Percentiles rank a stretch among this genome's conserved stretches.
Evolutionary conservation across 2,113 vertebrate species (phyloP).

Genomic region (Stictonetta naevosa): DNA sequence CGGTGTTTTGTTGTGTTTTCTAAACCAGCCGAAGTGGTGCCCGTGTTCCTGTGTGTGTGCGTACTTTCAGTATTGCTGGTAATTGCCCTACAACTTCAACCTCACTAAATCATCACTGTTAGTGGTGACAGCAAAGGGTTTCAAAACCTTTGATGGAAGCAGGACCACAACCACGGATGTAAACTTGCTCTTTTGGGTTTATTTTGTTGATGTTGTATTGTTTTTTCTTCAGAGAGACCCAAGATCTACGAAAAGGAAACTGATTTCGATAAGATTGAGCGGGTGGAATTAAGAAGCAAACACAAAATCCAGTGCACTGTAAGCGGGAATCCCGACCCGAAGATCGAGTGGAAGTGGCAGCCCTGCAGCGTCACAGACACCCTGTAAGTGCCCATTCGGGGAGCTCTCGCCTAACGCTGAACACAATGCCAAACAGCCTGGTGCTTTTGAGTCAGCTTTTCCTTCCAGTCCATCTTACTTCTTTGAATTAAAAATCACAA

Average conservation of each 20-base stretch:
- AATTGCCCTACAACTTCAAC: background rate
- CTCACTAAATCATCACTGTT: background rate
- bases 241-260: slow-evolving; percentile 85
- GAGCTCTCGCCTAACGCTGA: fast-evolving
- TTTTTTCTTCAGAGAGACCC: slow-evolving; percentile 80
- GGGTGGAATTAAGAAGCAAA: slow-evolving; percentile 63
- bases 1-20: background rate
- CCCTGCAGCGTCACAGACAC: slow-evolving; percentile 73
- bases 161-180: background rate
- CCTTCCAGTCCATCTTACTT: background rate
- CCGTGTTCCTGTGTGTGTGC: background rate
- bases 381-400: slow-evolving; percentile 32
- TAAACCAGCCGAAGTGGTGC: background rate
- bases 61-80: background rate
- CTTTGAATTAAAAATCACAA: background rate
- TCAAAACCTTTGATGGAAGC: background rate
- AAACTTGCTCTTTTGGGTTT: background rate
- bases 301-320: slow-evolving; percentile 83
- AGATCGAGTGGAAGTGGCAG: slow-evolving; percentile 87
- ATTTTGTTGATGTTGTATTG: background rate
- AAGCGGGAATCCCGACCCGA: slow-evolving; percentile 77
- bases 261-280: slow-evolving; percentile 48
- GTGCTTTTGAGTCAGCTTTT: background rate
- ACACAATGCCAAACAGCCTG: fast-evolving
- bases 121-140: background rate